Conservation (phyloP, 2,797 vertebrate species). For the Gadopsis marmoratus region DNA sequence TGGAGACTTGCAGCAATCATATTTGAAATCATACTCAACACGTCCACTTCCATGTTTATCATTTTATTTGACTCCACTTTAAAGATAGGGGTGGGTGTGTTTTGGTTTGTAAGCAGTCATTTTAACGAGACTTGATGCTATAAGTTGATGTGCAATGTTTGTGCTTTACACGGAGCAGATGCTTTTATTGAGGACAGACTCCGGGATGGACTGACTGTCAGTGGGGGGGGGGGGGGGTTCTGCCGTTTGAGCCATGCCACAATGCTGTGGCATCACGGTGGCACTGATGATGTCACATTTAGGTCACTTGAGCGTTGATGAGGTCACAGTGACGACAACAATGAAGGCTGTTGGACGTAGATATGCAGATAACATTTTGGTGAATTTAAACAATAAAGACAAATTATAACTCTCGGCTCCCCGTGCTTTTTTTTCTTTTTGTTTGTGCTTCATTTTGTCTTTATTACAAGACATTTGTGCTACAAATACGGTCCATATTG, state of each 20-base stretch:
- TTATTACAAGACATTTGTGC: slow-evolving; percentile 7
- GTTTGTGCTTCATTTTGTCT: not conserved
- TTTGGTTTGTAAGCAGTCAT: slow-evolving; percentile 27
- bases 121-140: slow-evolving; percentile 50
- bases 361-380: slow-evolving; percentile 78
- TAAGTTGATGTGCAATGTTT: slow-evolving; percentile 74
- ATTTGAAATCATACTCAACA: slow-evolving; percentile 9
- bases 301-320: slow-evolving; percentile 53
- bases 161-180: slow-evolving; percentile 63
- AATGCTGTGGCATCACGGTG: slow-evolving; percentile 59
- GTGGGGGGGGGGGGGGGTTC: not conserved
- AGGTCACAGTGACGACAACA: slow-evolving; percentile 64
- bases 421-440: not conserved
- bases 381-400: slow-evolving; percentile 83
- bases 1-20: slow-evolving; percentile 21
- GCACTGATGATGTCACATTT: slow-evolving; percentile 71
- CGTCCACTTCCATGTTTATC: slow-evolving; percentile 18
- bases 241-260: slow-evolving; percentile 63
- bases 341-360: slow-evolving; percentile 80
- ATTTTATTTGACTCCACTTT: slow-evolving; percentile 48
- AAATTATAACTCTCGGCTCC: slow-evolving; percentile 52
- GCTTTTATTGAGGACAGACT: slow-evolving; percentile 62
- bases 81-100: slow-evolving; percentile 18
- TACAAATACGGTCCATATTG: not conserved
- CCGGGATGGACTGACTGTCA: slow-evolving; percentile 41